Evolutionary conservation across 2,113 vertebrate genomes (phyloP).

Genomic region (Pituophis catenifer): DNA sequence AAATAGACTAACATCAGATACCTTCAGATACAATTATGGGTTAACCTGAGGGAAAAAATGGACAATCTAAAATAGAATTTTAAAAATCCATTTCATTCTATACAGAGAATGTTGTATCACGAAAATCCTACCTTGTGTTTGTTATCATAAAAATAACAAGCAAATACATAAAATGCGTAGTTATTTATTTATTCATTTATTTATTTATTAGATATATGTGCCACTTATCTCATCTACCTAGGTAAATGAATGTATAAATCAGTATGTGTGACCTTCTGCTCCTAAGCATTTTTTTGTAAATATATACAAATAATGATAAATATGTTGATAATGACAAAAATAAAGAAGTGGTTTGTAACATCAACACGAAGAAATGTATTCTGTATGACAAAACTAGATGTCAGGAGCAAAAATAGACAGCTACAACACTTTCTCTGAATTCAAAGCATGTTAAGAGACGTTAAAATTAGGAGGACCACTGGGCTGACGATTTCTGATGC

Average conservation of each 20-base stretch:
- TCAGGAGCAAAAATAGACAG: no score
- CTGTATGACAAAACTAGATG: no score
- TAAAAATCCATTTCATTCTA: neutral
- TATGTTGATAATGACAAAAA: no score
- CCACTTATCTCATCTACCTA: neutral
- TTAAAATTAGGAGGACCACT: no score
- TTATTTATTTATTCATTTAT: no score
- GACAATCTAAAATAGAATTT: neutral
- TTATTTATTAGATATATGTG: neutral
- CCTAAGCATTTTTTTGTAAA: neutral
- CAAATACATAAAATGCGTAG: neutral
- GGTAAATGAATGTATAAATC: neutral
- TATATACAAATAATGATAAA: no score
- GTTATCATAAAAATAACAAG: neutral
- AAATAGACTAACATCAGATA: conserved; percentile 12
- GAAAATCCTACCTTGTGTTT: neutral
- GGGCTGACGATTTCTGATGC: no score
- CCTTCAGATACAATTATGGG: neutral
- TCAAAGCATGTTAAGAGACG: no score
- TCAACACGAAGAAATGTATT: no score
- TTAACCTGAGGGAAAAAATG: neutral
- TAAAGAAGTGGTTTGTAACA: no score
- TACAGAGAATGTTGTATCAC: neutral
- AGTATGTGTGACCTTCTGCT: neutral
- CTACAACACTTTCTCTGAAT: no score